Base-by-base conservation (phyloP, 1,140 invertebrate genomes). In the Aphis craccivora region DNA sequence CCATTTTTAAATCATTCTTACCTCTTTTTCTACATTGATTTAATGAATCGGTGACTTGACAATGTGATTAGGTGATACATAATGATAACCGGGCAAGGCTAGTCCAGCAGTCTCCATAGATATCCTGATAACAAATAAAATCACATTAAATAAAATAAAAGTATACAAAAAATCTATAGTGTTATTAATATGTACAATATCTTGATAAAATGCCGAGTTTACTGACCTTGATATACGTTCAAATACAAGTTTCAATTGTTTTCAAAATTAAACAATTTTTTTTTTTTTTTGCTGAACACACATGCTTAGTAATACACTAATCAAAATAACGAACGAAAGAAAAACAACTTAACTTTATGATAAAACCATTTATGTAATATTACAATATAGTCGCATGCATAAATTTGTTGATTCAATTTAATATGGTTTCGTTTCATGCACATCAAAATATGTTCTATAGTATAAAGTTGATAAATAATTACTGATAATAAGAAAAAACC, bases 31-130 rank as follows among this genome's bases (percentile, higher is more conserved):
- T 45, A 83, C 14, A 20, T 55, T 30, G 40, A 84, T 84, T 97
- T 97, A 98, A 96, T 98, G 98, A 95, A 98, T 98, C 94, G 97
- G 97, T 94, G 98, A 97, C 96, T 98, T 98, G 94, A 98, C 97
- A 95, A 98, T 98, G 96, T 98, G 97, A 96, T 98, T 98, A 92
- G 98, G 98, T 94, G 98, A 97, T 95, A 98, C 97, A 96, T 98
- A 98, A 95, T 98, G 98, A 96, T 98, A 98, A 94, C 97, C 97
- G 94, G 97, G 97, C 96, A 98, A 97, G 94, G 97, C 97, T 96
- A 98, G 96, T 94, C 97, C 97, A 94, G 97, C 97, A 93, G 98
- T 98, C 96, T 98, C 98, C 97, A 98, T 97, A 87, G 98, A 98
- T 97, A 98, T 98, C 96, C 98, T 98, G 96, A 94, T 48, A 83